Evolutionary conservation across 2,888 invertebrate genomes (phyloP).

Genomic region (Troglohyphantes excavatus): DNA sequence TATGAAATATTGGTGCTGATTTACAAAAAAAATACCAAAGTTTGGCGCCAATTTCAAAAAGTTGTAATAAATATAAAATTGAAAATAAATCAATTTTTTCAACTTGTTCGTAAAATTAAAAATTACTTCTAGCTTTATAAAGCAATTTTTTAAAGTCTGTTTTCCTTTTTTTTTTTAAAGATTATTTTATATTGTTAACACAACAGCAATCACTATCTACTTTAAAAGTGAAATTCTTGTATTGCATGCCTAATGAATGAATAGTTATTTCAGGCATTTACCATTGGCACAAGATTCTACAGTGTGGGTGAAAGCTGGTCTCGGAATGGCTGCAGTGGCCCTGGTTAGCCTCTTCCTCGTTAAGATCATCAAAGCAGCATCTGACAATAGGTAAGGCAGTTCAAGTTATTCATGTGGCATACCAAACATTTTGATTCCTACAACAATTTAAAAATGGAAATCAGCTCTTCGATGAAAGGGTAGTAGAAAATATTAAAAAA

Average conservation of each 20-base stretch:
- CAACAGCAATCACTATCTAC: too few relatives aligned
- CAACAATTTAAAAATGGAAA: neutral
- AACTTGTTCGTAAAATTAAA: too few relatives aligned
- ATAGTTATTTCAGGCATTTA: slow-evolving; percentile 80
- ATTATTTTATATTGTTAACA: too few relatives aligned
- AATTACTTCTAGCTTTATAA: too few relatives aligned
- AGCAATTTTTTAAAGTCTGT: too few relatives aligned
- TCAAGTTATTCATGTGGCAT: neutral
- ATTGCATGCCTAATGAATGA: slow-evolving; percentile 9
- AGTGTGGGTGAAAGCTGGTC: slow-evolving; percentile 80
- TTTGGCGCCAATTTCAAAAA: too few relatives aligned
- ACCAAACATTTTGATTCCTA: neutral
- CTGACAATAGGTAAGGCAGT: slow-evolving; percentile 67
- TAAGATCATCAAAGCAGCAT: slow-evolving; percentile 78
- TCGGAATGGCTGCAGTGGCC: slow-evolving; percentile 80
- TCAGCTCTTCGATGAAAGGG: neutral
- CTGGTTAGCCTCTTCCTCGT: slow-evolving; percentile 80
- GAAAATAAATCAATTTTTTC: too few relatives aligned
- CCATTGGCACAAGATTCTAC: slow-evolving; percentile 79
- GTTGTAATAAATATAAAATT: too few relatives aligned
- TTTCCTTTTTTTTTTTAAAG: too few relatives aligned
- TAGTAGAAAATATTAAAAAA: neutral
- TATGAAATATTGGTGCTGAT: too few relatives aligned
- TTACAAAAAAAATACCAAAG: too few relatives aligned
- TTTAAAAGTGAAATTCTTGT: too few relatives aligned